Percentiles rank a stretch among this genome's conserved stretches.
phyloP scores from a whole-genome alignment of 2,113 vertebrate species.

The Setophaga petechia region DNA sequence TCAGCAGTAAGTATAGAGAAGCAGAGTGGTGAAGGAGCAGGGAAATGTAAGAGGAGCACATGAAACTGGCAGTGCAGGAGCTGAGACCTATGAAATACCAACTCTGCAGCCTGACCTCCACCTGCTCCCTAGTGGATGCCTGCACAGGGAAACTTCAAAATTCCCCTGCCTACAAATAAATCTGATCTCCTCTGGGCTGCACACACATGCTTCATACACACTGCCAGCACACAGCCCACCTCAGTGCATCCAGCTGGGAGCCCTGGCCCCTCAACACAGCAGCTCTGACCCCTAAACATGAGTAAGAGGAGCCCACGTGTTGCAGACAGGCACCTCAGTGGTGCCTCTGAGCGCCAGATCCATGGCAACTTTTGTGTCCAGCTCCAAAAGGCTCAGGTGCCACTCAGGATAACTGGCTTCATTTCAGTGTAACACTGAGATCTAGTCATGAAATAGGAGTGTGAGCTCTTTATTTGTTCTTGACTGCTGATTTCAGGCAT shows the following conservation, averaged over 20 bases:
- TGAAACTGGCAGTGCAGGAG: neutral
- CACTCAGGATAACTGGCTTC: neutral
- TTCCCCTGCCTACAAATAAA: neutral
- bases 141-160: neutral
- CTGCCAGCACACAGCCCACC: neutral
- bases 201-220: neutral
- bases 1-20: neutral
- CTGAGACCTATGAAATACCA: neutral
- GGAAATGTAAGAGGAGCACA: neutral
- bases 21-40: neutral
- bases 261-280: neutral
- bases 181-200: neutral
- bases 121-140: neutral
- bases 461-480: neutral
- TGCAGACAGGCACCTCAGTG: rapidly evolving
- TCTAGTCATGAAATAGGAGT: neutral
- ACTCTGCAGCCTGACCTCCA: neutral
- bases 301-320: rapidly evolving
- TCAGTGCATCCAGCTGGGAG: neutral
- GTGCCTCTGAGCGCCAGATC: neutral
- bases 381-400: neutral
- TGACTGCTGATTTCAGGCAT: neutral
- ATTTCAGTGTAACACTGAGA: neutral
- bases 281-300: neutral
- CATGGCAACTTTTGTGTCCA: neutral